Percentiles rank a stretch among this genome's conserved stretches.
These are phyloP conservation scores for Corapipo altera DNA, from an alignment of 2,113 vertebrate species.

Conservation along the genomic window DNA sequence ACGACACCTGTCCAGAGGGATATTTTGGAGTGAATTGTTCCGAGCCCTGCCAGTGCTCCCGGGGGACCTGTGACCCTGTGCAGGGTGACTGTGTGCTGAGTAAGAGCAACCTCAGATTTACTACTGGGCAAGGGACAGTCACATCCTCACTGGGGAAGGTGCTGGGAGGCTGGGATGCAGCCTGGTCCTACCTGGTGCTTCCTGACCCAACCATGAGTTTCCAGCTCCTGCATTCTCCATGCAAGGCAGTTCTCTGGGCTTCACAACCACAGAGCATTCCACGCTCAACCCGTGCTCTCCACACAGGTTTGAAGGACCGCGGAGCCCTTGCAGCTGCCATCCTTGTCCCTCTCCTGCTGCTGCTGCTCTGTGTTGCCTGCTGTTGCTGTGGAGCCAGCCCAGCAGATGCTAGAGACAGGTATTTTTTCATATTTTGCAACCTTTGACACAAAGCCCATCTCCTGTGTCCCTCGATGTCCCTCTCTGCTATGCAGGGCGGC, in stretches of 20 bases:
- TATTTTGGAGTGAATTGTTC: slow-evolving; percentile 89
- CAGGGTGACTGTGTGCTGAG: slow-evolving; percentile 83
- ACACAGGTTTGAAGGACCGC: slow-evolving; percentile 58
- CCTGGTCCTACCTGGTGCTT: background rate
- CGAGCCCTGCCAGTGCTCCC: slow-evolving; percentile 77
- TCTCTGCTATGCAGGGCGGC: background rate
- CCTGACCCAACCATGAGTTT: background rate
- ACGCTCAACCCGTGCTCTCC: background rate
- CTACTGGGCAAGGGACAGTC: fast-evolving
- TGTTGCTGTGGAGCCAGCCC: slow-evolving; percentile 74
- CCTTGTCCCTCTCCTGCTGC: slow-evolving; percentile 78
- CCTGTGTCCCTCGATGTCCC: fast-evolving
- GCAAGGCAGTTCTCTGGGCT: fast-evolving
- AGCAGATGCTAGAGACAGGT: slow-evolving; percentile 83
- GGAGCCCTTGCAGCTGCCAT: slow-evolving; percentile 75
- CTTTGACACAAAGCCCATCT: fast-evolving
- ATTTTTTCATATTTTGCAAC: background rate
- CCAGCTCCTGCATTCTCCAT: fast-evolving
- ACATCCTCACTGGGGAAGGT: background rate
- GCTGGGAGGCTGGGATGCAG: background rate
- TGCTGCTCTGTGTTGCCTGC: slow-evolving; percentile 80
- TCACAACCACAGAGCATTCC: background rate
- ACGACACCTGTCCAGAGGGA: slow-evolving; percentile 81
- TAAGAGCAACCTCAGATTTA: slow-evolving; percentile 48
- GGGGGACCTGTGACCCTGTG: slow-evolving; percentile 75